Evolutionary conservation across 2,113 vertebrate genomes (phyloP).

Genomic region (Trinectes maculatus): DNA sequence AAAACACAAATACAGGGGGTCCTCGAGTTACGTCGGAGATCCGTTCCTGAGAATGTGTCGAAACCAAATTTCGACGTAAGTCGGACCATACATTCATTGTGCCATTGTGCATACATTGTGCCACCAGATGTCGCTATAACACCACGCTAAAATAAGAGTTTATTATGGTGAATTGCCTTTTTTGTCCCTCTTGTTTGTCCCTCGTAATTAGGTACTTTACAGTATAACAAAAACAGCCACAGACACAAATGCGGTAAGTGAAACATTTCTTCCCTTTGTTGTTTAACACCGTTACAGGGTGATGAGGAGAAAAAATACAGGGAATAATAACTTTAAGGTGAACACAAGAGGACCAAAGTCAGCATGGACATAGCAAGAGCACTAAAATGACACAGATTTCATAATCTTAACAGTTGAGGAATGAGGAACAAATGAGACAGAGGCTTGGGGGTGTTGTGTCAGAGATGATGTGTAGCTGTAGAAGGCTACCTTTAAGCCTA

Average conservation of each 20-base stretch:
- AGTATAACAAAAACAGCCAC: background rate
- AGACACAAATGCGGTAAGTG: constrained; percentile 14
- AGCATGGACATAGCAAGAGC: constrained; percentile 18
- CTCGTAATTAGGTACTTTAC: no score
- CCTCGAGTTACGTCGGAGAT: no score
- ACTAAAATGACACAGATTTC: constrained; percentile 6
- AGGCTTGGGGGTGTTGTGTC: background rate
- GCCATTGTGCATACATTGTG: no score
- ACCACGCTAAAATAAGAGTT: no score
- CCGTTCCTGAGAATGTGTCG: no score
- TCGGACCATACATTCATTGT: no score
- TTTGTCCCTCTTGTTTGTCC: no score
- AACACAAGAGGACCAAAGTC: background rate
- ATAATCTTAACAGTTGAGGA: constrained; percentile 19
- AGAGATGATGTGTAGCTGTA: constrained; percentile 6
- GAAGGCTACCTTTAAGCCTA: constrained; percentile 40
- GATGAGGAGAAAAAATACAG: constrained; percentile 1
- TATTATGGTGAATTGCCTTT: no score
- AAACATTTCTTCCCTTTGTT: constrained; percentile 1
- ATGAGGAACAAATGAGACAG: constrained; percentile 6
- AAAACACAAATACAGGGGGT: no score
- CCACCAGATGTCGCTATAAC: no score
- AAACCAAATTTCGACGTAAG: no score
- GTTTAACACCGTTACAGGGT: constrained; percentile 15
- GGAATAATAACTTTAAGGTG: background rate